Conservation (phyloP, 2,797 vertebrate species). For the Synanceia verrucosa region DNA sequence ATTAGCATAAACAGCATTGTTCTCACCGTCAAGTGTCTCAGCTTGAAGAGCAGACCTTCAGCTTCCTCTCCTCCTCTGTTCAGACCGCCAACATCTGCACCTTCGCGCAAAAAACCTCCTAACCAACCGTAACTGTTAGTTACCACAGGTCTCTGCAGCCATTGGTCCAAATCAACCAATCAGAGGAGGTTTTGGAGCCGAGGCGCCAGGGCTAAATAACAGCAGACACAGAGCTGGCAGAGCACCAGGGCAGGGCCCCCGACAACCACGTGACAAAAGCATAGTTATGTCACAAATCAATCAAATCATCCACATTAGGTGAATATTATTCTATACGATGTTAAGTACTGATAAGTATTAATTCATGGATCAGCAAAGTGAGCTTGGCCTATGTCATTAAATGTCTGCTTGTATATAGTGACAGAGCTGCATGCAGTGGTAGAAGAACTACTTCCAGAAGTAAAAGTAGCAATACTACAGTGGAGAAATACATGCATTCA, state of each 20-base stretch:
- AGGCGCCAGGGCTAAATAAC: constrained; percentile 12
- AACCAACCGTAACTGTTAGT: background rate
- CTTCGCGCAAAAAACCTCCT: constrained; percentile 64
- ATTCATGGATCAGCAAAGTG: background rate
- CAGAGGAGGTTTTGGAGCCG: background rate
- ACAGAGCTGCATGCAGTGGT: background rate
- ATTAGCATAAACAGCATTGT: constrained; percentile 46
- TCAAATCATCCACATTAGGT: background rate
- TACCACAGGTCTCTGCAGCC: background rate
- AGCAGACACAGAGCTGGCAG: constrained; percentile 8
- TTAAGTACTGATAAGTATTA: background rate
- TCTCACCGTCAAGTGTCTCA: constrained; percentile 68
- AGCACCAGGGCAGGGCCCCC: no score
- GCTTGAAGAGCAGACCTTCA: constrained; percentile 4
- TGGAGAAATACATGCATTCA: no score
- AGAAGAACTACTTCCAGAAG: no score
- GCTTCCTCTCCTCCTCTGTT: constrained; percentile 2
- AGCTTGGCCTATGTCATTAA: background rate
- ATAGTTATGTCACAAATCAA: background rate
- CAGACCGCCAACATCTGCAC: constrained; percentile 59
- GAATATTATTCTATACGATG: background rate
- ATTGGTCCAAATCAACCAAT: constrained; percentile 73
- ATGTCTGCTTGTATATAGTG: background rate
- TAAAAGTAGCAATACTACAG: no score
- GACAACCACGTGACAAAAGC: background rate